Conservation (phyloP, 64 coral and sea anemone species). For the Actinia tenebrosa region DNA sequence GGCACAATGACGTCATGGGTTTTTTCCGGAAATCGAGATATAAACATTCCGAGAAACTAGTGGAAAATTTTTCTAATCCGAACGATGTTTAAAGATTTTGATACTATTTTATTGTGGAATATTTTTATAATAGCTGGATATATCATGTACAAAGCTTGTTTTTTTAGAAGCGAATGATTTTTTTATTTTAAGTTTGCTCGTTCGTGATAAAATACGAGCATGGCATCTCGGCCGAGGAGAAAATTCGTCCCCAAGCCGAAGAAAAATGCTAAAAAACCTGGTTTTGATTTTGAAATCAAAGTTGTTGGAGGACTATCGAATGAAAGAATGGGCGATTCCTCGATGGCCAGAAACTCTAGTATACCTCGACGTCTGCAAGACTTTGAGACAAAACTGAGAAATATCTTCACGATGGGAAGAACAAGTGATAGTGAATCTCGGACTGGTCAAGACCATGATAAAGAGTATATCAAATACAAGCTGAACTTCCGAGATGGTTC, state of each 20-base stretch:
- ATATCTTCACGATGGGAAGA: not conserved
- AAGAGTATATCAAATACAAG: conserved; percentile 12
- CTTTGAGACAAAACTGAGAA: not conserved
- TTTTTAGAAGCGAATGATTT: not conserved
- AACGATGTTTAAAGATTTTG: not conserved
- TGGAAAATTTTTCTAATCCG: no score
- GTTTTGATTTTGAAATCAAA: not conserved
- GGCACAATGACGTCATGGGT: not conserved
- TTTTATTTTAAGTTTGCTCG: not conserved
- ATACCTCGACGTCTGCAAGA: not conserved
- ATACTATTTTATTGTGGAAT: not conserved
- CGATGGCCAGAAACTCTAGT: not conserved
- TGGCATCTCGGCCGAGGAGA: not conserved
- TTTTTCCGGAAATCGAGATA: not conserved
- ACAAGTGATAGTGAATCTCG: not conserved
- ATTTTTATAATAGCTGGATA: not conserved
- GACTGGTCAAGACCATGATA: not conserved
- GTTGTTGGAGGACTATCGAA: not conserved
- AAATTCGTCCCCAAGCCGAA: not conserved
- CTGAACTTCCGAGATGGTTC: not conserved
- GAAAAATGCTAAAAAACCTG: not conserved
- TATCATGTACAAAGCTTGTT: not conserved
- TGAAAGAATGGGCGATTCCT: not conserved
- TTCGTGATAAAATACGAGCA: not conserved
- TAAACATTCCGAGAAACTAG: not conserved